A percentile compares a stretch with the other conserved stretches of the same genome.
Evolutionary conservation across 1,140 invertebrate genomes (phyloP).

Genomic region (Drosophila tristis): DNA sequence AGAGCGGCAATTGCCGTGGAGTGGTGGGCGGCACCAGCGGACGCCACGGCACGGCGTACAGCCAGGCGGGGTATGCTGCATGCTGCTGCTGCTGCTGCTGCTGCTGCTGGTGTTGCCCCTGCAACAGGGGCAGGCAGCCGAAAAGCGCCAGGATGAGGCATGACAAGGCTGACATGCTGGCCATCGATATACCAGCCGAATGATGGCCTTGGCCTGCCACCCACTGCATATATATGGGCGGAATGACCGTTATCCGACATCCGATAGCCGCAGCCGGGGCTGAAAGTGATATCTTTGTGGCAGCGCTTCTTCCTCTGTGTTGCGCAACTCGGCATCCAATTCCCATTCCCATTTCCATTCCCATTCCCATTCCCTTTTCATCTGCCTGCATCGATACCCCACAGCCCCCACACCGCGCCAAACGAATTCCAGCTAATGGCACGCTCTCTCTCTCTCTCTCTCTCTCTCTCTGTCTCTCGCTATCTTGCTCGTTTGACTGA

Average conservation of each 20-base stretch:
- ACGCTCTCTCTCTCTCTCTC: neutral
- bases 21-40: constrained; percentile 34
- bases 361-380: neutral
- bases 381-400: too few species aligned
- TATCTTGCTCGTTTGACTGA: neutral
- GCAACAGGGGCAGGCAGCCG: neutral
- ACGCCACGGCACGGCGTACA: constrained; percentile 45
- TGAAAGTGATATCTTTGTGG: constrained; percentile 31
- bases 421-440: too few species aligned
- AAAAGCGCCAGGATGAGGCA: constrained; percentile 13
- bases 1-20: neutral
- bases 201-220: constrained; percentile 7
- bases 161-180: constrained; percentile 21
- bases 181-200: constrained; percentile 18
- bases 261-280: neutral
- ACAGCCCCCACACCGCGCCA: neutral
- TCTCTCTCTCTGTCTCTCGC: neutral
- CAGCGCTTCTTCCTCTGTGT: constrained; percentile 25
- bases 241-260: constrained; percentile 18
- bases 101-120: neutral
- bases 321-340: constrained; percentile 18
- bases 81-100: neutral
- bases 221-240: constrained; percentile 33
- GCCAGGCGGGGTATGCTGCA: constrained; percentile 8
- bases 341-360: neutral